Conservation (phyloP, 2,797 vertebrate genomes). For the Lithobates pipiens region DNA sequence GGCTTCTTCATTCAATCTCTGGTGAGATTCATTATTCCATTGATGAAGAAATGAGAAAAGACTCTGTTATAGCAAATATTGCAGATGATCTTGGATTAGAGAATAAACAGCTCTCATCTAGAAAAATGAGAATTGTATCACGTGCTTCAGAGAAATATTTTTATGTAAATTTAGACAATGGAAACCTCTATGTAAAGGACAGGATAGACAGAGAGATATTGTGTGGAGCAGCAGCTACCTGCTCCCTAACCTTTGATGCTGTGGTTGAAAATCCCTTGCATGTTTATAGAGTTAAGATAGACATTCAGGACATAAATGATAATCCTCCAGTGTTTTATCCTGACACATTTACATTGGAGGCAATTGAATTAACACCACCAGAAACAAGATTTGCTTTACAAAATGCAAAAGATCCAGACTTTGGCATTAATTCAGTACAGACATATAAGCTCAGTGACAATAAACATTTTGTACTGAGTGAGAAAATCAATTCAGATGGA, state of each 20-base stretch:
- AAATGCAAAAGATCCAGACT: constrained; percentile 74
- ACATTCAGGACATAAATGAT: constrained; percentile 77
- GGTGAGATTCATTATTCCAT: constrained; percentile 50
- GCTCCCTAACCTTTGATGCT: constrained; percentile 67
- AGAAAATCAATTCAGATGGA: constrained; percentile 66
- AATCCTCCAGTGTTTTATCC: constrained; percentile 72
- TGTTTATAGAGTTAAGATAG: constrained; percentile 65
- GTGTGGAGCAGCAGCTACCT: constrained; percentile 59
- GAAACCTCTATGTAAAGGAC: constrained; percentile 42
- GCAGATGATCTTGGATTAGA: constrained; percentile 74
- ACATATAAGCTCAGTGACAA: constrained; percentile 72
- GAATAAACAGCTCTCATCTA: constrained; percentile 43
- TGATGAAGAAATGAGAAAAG: constrained; percentile 51
- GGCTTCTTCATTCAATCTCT: constrained; percentile 30
- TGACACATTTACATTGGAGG: constrained; percentile 72
- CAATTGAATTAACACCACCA: constrained; percentile 68
- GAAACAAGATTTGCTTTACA: constrained; percentile 73
- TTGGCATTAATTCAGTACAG: constrained; percentile 74
- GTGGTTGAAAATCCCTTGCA: constrained; percentile 72
- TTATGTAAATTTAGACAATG: constrained; percentile 56
- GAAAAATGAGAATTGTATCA: constrained; percentile 70
- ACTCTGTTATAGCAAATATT: constrained; percentile 57
- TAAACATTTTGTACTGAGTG: constrained; percentile 70
- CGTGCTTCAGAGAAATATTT: constrained; percentile 67
- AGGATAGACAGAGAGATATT: constrained; percentile 72